These are phyloP conservation scores for Drosophila equinoxialis DNA, from an alignment of 1,140 invertebrate species.

Conservation along the genomic window DNA sequence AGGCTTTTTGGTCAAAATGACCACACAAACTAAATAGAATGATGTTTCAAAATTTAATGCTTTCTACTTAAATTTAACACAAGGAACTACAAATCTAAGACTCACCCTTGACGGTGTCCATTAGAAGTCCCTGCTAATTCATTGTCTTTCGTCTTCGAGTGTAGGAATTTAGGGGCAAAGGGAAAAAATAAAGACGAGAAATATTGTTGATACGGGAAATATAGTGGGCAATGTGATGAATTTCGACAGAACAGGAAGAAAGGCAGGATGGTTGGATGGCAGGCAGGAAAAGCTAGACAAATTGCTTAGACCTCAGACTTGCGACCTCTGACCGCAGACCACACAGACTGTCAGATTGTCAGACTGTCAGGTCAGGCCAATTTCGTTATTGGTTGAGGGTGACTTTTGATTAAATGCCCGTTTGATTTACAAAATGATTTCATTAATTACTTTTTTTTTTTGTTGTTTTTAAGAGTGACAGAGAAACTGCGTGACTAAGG, in stretches of 20 bases:
- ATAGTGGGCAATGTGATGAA: conserved; percentile 1
- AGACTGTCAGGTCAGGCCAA: not conserved
- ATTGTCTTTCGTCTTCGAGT: not conserved
- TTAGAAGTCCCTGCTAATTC: not conserved
- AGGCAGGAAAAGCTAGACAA: conserved; percentile 7
- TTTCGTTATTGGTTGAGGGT: conserved; percentile 5
- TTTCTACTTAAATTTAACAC: too few relatives aligned
- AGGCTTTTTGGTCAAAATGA: too few relatives aligned
- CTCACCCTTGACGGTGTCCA: too few relatives aligned
- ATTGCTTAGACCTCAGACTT: conserved; percentile 4
- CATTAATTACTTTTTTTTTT: conserved; percentile 58
- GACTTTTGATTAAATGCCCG: conserved; percentile 69
- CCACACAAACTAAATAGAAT: too few relatives aligned
- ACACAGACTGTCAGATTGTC: conserved; percentile 35
- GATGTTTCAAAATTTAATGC: too few relatives aligned
- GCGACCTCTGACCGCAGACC: not conserved
- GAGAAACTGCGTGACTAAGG: not conserved
- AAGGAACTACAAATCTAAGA: too few relatives aligned
- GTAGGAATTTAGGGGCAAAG: not conserved
- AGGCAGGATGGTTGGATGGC: not conserved
- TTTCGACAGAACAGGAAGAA: not conserved
- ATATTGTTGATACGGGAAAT: conserved; percentile 4
- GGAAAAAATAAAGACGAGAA: not conserved
- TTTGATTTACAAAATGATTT: conserved; percentile 73
- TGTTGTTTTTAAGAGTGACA: not conserved